These are phyloP conservation scores for Perizoma affinitatum DNA, from an alignment of 2,888 invertebrate species.

Conservation along the genomic window DNA sequence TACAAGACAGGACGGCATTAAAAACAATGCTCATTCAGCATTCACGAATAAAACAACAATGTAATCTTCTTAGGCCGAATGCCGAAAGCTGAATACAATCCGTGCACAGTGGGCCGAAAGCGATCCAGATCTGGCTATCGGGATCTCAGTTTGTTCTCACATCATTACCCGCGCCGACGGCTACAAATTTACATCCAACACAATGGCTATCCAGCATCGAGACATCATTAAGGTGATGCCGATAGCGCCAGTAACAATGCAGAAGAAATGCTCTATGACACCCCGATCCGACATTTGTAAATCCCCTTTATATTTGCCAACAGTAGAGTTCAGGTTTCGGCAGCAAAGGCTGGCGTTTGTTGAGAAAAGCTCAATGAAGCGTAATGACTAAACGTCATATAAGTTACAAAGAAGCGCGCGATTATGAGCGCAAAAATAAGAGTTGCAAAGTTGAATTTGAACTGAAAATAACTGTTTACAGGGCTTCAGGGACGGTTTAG, in stretches of 20 bases:
- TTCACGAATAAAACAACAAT: constrained; percentile 61
- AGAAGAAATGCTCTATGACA: constrained; percentile 57
- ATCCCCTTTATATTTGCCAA: constrained; percentile 48
- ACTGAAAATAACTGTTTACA: constrained; percentile 47
- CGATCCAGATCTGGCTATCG: constrained; percentile 81
- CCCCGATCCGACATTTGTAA: constrained; percentile 43
- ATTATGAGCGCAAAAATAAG: constrained; percentile 63
- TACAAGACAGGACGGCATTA: constrained; percentile 58
- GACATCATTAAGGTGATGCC: constrained; percentile 85
- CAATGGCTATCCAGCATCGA: constrained; percentile 84
- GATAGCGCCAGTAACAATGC: constrained; percentile 76
- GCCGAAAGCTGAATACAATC: constrained; percentile 72
- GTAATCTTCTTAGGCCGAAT: constrained; percentile 55
- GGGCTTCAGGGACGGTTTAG: constrained; percentile 64
- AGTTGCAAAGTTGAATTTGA: constrained; percentile 60
- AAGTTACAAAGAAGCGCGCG: constrained; percentile 58
- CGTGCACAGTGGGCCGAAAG: constrained; percentile 71
- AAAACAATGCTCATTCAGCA: constrained; percentile 61
- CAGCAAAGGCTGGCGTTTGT: constrained; percentile 53
- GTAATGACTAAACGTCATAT: constrained; percentile 78
- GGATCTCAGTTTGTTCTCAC: constrained; percentile 84
- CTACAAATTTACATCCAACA: constrained; percentile 85
- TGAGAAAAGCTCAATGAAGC: constrained; percentile 44
- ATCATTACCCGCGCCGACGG: constrained; percentile 85
- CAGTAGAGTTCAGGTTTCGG: constrained; percentile 44